Conservation (phyloP, 2,888 invertebrate genomes). For the Capitulum mitella region DNA sequence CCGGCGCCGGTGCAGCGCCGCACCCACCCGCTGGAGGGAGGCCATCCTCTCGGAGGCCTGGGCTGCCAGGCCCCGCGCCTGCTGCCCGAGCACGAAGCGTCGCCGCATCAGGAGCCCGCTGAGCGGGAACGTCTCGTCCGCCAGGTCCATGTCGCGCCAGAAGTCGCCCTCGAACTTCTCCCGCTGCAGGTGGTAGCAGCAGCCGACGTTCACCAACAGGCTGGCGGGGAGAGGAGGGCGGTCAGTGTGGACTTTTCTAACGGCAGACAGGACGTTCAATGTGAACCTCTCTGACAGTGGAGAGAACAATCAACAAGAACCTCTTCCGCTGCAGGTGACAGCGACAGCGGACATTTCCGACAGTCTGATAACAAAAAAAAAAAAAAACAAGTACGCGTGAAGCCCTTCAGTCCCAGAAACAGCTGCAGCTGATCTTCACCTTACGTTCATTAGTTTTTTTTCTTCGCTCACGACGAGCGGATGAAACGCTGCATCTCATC, state of each 20-base stretch:
- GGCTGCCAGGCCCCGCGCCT: slow-evolving; percentile 76
- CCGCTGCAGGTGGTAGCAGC: slow-evolving; percentile 76
- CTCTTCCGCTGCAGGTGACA: slow-evolving; percentile 63
- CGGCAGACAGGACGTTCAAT: too few species aligned
- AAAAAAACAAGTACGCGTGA: too few species aligned
- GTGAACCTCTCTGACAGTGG: too few species aligned
- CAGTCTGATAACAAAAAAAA: too few species aligned
- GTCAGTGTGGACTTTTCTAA: too few species aligned
- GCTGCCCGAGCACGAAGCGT: slow-evolving; percentile 55
- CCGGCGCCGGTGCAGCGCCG: too few species aligned
- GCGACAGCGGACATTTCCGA: slow-evolving; percentile 80
- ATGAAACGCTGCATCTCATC: too few species aligned
- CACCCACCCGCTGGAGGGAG: slow-evolving; percentile 43
- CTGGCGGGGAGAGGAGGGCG: slow-evolving; percentile 40
- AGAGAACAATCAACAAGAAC: too few species aligned
- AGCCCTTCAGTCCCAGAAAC: too few species aligned
- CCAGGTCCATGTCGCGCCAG: slow-evolving; percentile 33
- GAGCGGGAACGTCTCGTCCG: slow-evolving; percentile 55
- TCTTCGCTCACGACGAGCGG: too few species aligned
- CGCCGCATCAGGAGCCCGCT: slow-evolving; percentile 53
- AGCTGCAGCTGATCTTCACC: too few species aligned
- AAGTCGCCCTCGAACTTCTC: slow-evolving; percentile 35
- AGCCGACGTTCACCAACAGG: slow-evolving; percentile 71
- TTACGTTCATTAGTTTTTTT: too few species aligned
- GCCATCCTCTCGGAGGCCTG: slow-evolving; percentile 69